Evolutionary conservation across 2,797 vertebrate genomes (phyloP).

Genomic region (Sternotherus odoratus): DNA sequence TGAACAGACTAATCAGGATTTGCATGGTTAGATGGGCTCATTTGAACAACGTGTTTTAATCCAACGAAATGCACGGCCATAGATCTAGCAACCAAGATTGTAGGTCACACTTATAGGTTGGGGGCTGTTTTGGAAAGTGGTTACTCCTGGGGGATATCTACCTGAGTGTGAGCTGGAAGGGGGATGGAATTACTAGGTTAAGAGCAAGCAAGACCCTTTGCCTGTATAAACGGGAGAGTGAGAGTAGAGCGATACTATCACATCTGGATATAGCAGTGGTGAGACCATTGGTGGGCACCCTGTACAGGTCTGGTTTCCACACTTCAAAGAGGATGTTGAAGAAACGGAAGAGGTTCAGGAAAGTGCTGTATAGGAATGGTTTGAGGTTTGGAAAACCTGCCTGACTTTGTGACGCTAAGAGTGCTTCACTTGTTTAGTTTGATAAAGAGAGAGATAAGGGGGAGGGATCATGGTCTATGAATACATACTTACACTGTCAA

Average conservation of each 20-base stretch:
- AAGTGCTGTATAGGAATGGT: background rate
- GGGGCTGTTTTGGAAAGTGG: too few relatives aligned
- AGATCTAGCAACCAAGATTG: background rate
- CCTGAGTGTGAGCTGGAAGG: too few relatives aligned
- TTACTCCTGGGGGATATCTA: background rate
- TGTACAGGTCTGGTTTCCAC: background rate
- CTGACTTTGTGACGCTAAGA: background rate
- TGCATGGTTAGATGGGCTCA: too few relatives aligned
- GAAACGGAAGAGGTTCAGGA: background rate
- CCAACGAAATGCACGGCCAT: background rate
- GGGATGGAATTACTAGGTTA: background rate
- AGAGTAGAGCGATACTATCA: background rate
- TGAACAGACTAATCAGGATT: too few relatives aligned
- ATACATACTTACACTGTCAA: background rate
- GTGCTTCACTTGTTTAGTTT: background rate
- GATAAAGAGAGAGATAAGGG: background rate
- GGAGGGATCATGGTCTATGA: background rate
- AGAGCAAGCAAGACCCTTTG: background rate
- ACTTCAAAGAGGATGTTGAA: background rate
- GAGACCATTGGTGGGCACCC: background rate
- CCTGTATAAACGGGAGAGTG: background rate
- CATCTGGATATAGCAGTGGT: background rate
- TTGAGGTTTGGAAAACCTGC: background rate
- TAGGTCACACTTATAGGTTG: too few relatives aligned
- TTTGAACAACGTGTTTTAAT: background rate